Evolutionary conservation across 1,140 invertebrate genomes (phyloP).

Genomic region (Leptopilina boulardi): DNA sequence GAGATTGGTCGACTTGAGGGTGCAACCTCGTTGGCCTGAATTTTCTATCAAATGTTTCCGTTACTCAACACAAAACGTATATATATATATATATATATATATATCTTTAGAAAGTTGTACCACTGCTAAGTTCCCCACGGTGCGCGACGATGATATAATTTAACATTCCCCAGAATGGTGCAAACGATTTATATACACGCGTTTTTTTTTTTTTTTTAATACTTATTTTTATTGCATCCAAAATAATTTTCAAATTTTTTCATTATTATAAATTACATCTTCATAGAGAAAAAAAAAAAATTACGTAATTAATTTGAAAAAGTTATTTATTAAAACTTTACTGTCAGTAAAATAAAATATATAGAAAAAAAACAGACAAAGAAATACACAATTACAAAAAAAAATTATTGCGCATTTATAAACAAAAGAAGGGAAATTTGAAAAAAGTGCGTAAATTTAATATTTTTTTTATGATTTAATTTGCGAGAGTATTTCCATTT

Average conservation of each 20-base stretch:
- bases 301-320: background rate
- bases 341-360: background rate
- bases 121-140: background rate
- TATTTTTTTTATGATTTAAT: no score
- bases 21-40: slow-evolving; percentile 29
- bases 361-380: no score
- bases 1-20: slow-evolving; percentile 15
- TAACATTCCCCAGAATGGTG: background rate
- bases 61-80: slow-evolving; percentile 13
- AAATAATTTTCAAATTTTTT: background rate
- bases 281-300: background rate
- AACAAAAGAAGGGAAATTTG: no score
- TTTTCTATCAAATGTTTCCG: slow-evolving; percentile 33
- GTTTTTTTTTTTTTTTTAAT: background rate
- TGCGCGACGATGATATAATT: background rate
- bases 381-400: no score
- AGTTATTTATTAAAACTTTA: background rate
- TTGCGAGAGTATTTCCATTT: no score
- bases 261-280: background rate
- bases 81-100: no score
- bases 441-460: no score
- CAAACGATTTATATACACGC: slow-evolving; percentile 7
- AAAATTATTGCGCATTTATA: no score
- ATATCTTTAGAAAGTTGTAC: slow-evolving; percentile 1
- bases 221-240: no score